Base-by-base conservation (phyloP, 2,888 invertebrate genomes). In the Scaptodrosophila latifasciaeformis region DNA sequence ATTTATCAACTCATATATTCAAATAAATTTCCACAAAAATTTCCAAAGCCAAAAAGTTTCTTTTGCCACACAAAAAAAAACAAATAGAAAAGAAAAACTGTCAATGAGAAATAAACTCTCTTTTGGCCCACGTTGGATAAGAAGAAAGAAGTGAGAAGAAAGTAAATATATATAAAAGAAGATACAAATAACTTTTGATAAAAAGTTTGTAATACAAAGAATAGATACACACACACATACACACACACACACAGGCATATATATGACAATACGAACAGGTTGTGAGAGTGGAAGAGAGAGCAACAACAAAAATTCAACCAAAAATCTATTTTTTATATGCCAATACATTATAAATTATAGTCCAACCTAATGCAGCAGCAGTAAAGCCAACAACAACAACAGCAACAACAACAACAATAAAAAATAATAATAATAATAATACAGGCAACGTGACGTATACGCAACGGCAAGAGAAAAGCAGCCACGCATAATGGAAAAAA, bases 331-430 rank as follows among this genome's bases (percentile, higher is more conserved):
- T 66, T 49, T 50, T 44, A 10, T 44, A 67, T 55, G 55, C 43
- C 65, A 74, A 77, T 59, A 65, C 65, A 74, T 72, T 74, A 72
- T 72, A 77, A 72, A 75, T 74, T 67, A 72, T 74, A 67, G 78
- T 70, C 59, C 55, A 67, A 60, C 63, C 34, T 34, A 34, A 34
- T 62, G 61, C 52, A 50, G 61, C 35, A 30, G 27, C 40, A 31
- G 49, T 52, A 19, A 35, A 21, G n/a, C 21, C 30, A 31, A 21
- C 1, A 7, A 7, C 34, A 13, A 13, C 34, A 31, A 31, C 31
- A 34, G 15, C 34, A 34, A 34, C 10, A n/a, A n/a, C n/a, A n/a
- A n/a, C n/a, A n/a, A n/a, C n/a, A n/a, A n/a, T n/a, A n/a, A n/a
- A n/a, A n/a, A n/a, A n/a, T n/a, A n/a, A n/a, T n/a, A n/a, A n/a